These are phyloP conservation scores for Chelmon rostratus DNA, from an alignment of 2,797 vertebrate genomes.

Conservation along the genomic window DNA sequence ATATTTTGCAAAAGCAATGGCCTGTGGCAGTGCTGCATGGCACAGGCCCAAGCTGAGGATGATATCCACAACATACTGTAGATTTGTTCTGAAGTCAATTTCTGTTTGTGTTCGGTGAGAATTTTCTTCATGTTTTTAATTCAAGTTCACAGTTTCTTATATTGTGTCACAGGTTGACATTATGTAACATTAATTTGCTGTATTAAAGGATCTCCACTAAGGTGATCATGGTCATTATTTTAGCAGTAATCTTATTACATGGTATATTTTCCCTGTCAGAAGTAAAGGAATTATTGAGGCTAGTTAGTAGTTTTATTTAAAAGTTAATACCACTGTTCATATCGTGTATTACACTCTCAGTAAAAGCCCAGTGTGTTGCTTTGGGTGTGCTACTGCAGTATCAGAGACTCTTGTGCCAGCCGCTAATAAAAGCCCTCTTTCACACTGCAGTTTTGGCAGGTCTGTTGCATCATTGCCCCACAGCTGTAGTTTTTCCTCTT, in stretches of 20 bases:
- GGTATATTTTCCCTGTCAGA: not conserved
- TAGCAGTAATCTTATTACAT: not conserved
- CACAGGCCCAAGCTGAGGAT: not conserved
- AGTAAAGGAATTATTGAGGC: not conserved
- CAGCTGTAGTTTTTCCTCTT: slow-evolving; percentile 41
- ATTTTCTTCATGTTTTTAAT: not conserved
- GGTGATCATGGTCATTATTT: not conserved
- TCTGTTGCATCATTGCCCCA: slow-evolving; percentile 49
- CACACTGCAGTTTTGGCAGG: slow-evolving; percentile 32
- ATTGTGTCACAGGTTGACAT: slow-evolving; percentile 5
- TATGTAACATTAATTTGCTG: not conserved
- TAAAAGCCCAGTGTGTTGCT: slow-evolving; percentile 18
- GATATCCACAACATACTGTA: not conserved
- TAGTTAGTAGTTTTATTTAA: slow-evolving; percentile 6
- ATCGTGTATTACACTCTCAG: not conserved
- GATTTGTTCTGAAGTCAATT: not conserved
- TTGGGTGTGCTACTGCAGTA: slow-evolving; percentile 19
- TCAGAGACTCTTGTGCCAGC: slow-evolving; percentile 25
- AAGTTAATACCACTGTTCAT: not conserved
- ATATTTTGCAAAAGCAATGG: not conserved
- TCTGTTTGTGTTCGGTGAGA: slow-evolving; percentile 6
- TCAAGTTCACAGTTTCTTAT: not conserved
- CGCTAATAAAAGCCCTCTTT: slow-evolving; percentile 45
- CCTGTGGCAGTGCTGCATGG: not conserved
- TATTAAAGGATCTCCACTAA: not conserved